These are phyloP conservation scores for Hipparchia sbordonii DNA, from an alignment of 2,888 invertebrate species.

Conservation along the genomic window DNA sequence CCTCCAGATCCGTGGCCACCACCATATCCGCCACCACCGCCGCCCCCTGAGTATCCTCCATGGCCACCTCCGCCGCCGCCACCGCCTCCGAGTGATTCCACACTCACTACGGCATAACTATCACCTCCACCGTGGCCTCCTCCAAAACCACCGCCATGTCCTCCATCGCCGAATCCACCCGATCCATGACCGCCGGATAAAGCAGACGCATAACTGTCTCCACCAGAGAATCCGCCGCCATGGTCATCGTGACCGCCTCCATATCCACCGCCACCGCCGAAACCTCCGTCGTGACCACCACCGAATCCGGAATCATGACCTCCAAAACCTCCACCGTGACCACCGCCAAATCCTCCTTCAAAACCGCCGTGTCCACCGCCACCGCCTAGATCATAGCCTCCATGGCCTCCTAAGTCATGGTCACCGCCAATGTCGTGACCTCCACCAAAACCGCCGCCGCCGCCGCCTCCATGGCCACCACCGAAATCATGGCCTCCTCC, in stretches of 20 bases:
- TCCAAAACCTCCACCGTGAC: constrained; percentile 40
- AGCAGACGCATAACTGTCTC: constrained; percentile 33
- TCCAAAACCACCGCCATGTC: constrained; percentile 37
- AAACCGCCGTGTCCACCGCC: constrained; percentile 43
- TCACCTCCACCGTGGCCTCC: constrained; percentile 37
- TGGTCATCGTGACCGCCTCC: constrained; percentile 44
- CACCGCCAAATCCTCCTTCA: constrained; percentile 47
- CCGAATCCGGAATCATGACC: constrained; percentile 6
- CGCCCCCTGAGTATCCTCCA: constrained; percentile 42
- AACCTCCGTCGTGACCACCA: constrained; percentile 44
- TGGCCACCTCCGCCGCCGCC: constrained; percentile 38
- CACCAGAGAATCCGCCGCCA: constrained; percentile 33
- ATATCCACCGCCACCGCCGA: constrained; percentile 36
- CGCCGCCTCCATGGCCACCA: constrained; percentile 42
- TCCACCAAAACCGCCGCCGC: constrained; percentile 39
- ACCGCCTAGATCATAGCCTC: constrained; percentile 41
- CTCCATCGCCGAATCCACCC: constrained; percentile 34
- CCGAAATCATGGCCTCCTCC: constrained; percentile 18
- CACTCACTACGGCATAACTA: constrained; percentile 42
- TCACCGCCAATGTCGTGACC: neutral
- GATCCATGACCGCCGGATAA: constrained; percentile 36
- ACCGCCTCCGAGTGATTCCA: constrained; percentile 35
- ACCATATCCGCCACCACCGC: constrained; percentile 23
- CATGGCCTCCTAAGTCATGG: constrained; percentile 41
- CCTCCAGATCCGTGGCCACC: constrained; percentile 35